Base-by-base conservation (phyloP, 2,113 vertebrate genomes). In the Ramphastos sulfuratus region DNA sequence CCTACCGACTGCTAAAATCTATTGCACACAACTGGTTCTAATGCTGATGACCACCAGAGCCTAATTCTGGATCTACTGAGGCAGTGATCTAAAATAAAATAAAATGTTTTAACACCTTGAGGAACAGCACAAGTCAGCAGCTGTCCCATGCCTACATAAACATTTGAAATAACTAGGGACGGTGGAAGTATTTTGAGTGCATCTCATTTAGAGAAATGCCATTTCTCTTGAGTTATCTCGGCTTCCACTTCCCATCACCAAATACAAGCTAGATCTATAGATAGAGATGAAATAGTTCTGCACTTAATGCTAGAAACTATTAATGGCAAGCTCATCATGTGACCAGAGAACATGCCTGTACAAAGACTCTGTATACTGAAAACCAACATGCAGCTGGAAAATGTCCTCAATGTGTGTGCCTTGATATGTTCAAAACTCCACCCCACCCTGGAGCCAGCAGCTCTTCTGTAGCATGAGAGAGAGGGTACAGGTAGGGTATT, bases 261-360 rank as follows among this genome's bases (percentile, higher is more conserved):
- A 95, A 90, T 83, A 93, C 88, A 96, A 97, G 79, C 89, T 74
- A 93, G 73, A 94, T 96, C 96, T 96, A 97, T 97, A 96, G 96
- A 97, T 95, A 96, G 94, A 93, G 89, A 94, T 56, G 94, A 94
- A 97, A 94, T 95, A 94, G 85, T 91, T 96, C 79, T 85, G 87
- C 75, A 96, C 89, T 89, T 96, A 96, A 95, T 94, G 82, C 70
- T 92, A 64, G 71, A 96, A 95, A 95, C 97, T 96, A 97, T 96
- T 96, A 97, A 97, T 96, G 96, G 97, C 94, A 97, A 96, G 74
- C 70, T 82, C 85, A 90, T 60, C 96, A 96, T 91, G 91, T 96
- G 94, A 96, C 64, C 85, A 75, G 78, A 88, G 84, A 96, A 95
- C 95, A 95, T 88, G 95, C 69, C 95, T 85, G 93, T 85, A 89